A percentile compares a stretch with the other conserved stretches of the same genome.
Conservation (phyloP, 1,140 invertebrate genomes). For the Lutraria rhynchaena region DNA sequence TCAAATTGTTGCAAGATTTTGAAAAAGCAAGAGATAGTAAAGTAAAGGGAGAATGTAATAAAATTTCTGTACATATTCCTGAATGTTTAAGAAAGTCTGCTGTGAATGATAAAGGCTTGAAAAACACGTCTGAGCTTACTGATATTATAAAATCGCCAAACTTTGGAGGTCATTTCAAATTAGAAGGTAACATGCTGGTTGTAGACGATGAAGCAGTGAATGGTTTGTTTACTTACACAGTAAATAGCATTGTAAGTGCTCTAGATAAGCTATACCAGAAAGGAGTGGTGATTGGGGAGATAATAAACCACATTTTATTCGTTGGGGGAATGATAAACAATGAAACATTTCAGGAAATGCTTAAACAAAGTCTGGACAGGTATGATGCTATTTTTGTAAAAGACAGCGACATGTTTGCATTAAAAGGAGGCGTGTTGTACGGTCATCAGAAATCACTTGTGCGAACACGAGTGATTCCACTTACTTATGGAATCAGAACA, state of each 20-base stretch:
- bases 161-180: constrained; percentile 40
- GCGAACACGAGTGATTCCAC: neutral
- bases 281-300: neutral
- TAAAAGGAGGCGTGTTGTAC: constrained; percentile 39
- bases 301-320: constrained; percentile 16
- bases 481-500: constrained; percentile 42
- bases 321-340: constrained; percentile 16
- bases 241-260: neutral
- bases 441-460: constrained; percentile 11
- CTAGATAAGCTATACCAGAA: constrained; percentile 3
- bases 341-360: neutral
- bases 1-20: constrained; percentile 6
- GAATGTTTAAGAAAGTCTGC: neutral
- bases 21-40: neutral
- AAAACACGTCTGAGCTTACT: neutral
- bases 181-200: neutral
- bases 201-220: constrained; percentile 3
- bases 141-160: constrained; percentile 18
- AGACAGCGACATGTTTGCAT: constrained; percentile 14
- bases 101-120: constrained; percentile 13
- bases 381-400: constrained; percentile 5
- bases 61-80: constrained; percentile 4
- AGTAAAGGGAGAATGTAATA: neutral
- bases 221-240: constrained; percentile 42
- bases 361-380: neutral